Base-by-base conservation (phyloP, 2,113 vertebrate genomes). In the Pterophyllum scalare region DNA sequence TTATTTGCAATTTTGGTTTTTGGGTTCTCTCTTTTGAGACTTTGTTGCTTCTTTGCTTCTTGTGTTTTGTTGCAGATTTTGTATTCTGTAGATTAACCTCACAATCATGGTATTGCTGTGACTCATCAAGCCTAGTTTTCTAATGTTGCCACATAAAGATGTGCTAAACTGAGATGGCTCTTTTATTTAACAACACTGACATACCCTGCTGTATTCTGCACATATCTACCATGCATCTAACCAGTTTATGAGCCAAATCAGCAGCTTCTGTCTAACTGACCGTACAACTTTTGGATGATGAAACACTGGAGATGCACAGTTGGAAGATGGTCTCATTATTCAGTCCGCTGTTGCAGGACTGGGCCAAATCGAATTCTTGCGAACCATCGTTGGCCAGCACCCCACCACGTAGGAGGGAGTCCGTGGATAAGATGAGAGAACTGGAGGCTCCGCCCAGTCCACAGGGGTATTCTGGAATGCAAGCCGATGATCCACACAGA, bases 381-480 rank as follows among this genome's bases (percentile, higher is more conserved):
- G 98, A 99, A 89, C 97, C 96, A 31, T 91, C 96, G 0, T 79
- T 94, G 52, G 96, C 94, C 24, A 92, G 90, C 83, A 95, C 97
- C 8, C 95, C 97, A 72, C 98, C 97, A 88, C 96, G 97, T 43
- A 96, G 97, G 85, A 97, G 96, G 93, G 97, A 99, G 87, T 96
- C 97, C 0, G 89, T 95, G 81, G 98, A 98, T 84, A 97, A 97
- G 77, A 95, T 96, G 76, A 95, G 97, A 80, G 97, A 98, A 11
- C 79, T 95, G 0, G 98, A 98, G 88, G 88, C 95, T 58, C 94
- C 96, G 22, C 84, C 90, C 77, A 81, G 96, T 17, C 52, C 94
- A 0, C 65, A 79, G 2, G 94, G 91, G 2, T 94, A 97, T 86
- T 86, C 94, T 0, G 94, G 92, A 80, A 81, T 95, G 3, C 59